Conservation (phyloP, 1,140 invertebrate genomes). For the Formica exsecta region DNA sequence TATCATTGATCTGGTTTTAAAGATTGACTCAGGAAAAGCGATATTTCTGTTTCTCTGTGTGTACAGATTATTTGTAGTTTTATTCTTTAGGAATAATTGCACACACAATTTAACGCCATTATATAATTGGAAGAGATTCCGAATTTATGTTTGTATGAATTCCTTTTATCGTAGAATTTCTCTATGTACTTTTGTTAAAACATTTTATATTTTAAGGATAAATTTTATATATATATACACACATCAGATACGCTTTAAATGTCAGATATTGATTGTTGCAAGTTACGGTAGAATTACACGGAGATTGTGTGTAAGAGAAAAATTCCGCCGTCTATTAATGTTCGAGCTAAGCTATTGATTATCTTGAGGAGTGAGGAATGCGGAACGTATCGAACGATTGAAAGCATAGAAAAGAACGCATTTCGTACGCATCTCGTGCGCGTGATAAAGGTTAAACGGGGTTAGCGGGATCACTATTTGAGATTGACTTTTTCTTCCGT, state of each 20-base stretch:
- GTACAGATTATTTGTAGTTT: not conserved
- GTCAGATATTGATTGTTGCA: slow-evolving; percentile 33
- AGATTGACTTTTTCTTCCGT: not conserved
- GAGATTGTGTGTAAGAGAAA: not conserved
- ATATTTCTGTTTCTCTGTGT: not conserved
- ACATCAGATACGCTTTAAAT: not conserved
- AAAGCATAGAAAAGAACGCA: slow-evolving; percentile 14
- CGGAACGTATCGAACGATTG: slow-evolving; percentile 30
- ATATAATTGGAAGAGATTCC: not conserved
- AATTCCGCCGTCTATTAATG: slow-evolving; percentile 38
- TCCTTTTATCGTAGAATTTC: not conserved
- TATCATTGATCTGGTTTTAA: not conserved
- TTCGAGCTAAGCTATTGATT: slow-evolving; percentile 48
- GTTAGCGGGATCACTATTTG: not conserved
- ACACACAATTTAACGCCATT: not conserved
- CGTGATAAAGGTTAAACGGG: slow-evolving; percentile 22
- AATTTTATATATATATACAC: not conserved
- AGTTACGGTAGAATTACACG: slow-evolving; percentile 33
- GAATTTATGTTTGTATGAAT: not conserved
- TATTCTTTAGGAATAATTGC: not conserved
- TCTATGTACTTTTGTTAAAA: not conserved
- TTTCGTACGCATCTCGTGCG: not conserved
- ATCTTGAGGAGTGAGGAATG: slow-evolving; percentile 25
- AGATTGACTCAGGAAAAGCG: not conserved
- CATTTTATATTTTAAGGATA: not conserved